Evolutionary conservation across 2,113 vertebrate genomes (phyloP).

Genomic region (Pseudorectes ferrugineus): DNA sequence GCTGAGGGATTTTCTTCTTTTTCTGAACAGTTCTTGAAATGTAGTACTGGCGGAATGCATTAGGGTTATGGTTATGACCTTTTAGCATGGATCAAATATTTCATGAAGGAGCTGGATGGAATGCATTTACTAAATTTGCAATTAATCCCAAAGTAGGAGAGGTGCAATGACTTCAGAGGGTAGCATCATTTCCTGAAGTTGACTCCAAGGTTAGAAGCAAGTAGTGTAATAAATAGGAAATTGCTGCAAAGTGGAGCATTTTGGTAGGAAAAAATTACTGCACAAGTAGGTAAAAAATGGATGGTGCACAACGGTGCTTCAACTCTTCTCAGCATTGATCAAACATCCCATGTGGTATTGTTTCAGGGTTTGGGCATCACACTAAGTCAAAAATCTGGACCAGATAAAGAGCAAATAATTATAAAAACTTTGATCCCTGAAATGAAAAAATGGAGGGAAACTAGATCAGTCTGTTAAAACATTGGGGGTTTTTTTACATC

Average conservation of each 20-base stretch:
- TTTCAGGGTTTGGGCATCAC: not conserved
- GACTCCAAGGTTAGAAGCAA: not conserved
- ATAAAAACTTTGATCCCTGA: not conserved
- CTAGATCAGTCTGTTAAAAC: not conserved
- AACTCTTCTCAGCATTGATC: not conserved
- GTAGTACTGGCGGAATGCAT: not conserved
- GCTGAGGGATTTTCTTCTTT: not conserved
- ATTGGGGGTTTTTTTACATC: accelerated
- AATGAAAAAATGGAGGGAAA: not conserved
- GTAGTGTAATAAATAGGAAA: not conserved
- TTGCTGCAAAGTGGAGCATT: not conserved
- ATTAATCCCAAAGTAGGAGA: not conserved
- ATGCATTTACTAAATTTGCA: not conserved
- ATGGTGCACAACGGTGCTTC: not conserved
- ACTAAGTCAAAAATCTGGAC: not conserved
- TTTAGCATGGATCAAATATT: not conserved
- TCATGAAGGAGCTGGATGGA: not conserved
- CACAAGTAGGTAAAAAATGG: not conserved
- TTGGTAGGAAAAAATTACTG: not conserved
- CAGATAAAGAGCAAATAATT: not conserved
- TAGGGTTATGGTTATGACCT: not conserved
- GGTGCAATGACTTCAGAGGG: not conserved
- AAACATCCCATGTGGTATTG: not conserved
- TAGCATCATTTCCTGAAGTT: not conserved
- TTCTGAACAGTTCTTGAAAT: not conserved